Evolutionary conservation across 2,888 invertebrate genomes (phyloP), one percentile per base, ranked within the genome.

Genomic region (Unio pictorum): DNA sequence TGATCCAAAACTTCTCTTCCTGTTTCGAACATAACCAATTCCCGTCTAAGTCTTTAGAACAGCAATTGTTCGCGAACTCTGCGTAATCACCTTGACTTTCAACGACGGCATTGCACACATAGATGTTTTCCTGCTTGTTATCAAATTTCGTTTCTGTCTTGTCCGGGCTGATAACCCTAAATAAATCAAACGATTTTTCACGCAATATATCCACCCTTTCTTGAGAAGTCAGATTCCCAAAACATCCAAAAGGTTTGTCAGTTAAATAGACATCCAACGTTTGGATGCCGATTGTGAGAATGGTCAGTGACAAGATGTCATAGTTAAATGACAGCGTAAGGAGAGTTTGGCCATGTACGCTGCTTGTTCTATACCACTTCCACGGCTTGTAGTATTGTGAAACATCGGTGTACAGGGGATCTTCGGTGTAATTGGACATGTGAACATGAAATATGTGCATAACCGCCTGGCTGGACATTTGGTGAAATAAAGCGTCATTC

Each of bases 281-380:
- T 66, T 86, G 81, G 17, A 88, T 86, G 3, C 89, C 89, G 20
- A 87, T 86, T 17, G 83, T 82, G 34, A 89, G 75, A 59, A 88
- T 83, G 55, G 81, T 75, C 73, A 89, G 76, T 3, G 87, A 88
- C 8, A 88, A 73, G 4, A 87, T 82, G 56, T 87, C 87, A 70
- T 87, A 88, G 74, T 88, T 85, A 72, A 89, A 88, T 1, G 87
- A 83, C 64, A 89, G 73, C 68, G 87, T 84, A 30, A 89, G 79
- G 60, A 89, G 71, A 1, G 86, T 87, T 54, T 84, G 79, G 1
- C 88, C 89, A 67, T 89, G 88, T n/a, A 78, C 78, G 15, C 81
- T 84, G 30, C 81, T 75, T 0, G 86, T 87, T n/a, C 86, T 79
- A 61, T 84, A 82, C 88, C 88, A 89, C 34, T 80, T 70, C 79